These are phyloP conservation scores for Argyra leucocephala DNA, from an alignment of 2,888 invertebrate species.

Conservation along the genomic window DNA sequence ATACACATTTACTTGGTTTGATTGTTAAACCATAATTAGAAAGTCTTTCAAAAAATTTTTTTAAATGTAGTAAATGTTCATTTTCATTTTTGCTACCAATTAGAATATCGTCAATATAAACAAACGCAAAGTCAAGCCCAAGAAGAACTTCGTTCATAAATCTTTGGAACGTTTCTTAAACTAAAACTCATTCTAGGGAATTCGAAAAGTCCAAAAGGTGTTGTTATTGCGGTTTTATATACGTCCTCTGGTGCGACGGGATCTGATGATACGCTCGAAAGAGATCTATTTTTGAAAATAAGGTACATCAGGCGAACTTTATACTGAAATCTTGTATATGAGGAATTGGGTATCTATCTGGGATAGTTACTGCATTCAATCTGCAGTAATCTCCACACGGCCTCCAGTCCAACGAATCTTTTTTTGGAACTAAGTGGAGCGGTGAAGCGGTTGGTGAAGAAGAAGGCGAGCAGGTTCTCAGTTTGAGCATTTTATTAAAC, in stretches of 20 bases:
- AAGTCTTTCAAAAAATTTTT: too few species aligned
- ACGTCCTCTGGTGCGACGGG: not conserved
- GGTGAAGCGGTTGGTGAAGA: constrained; percentile 16
- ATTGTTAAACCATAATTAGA: too few species aligned
- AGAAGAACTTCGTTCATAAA: constrained; percentile 8
- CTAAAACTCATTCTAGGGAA: not conserved
- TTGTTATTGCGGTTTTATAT: not conserved
- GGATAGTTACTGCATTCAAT: too few species aligned
- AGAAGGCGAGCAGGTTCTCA: constrained; percentile 17
- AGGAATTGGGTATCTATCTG: too few species aligned
- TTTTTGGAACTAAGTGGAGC: constrained; percentile 18
- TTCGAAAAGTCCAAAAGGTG: not conserved
- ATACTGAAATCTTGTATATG: constrained; percentile 15
- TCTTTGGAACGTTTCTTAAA: constrained; percentile 8
- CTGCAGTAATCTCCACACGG: too few species aligned
- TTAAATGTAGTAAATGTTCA: too few species aligned
- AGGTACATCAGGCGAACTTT: not conserved
- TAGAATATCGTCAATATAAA: too few species aligned
- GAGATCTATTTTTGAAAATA: constrained; percentile 10
- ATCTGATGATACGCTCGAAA: constrained; percentile 7
- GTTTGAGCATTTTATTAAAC: not conserved
- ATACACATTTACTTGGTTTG: too few species aligned
- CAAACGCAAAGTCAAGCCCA: too few species aligned
- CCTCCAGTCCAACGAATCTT: too few species aligned
- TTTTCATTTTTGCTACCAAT: too few species aligned